A percentile compares a stretch with the other conserved stretches of the same genome.
Evolutionary conservation across 1,140 invertebrate species (phyloP).

Genomic region (Caenorhabditis inopinata): DNA sequence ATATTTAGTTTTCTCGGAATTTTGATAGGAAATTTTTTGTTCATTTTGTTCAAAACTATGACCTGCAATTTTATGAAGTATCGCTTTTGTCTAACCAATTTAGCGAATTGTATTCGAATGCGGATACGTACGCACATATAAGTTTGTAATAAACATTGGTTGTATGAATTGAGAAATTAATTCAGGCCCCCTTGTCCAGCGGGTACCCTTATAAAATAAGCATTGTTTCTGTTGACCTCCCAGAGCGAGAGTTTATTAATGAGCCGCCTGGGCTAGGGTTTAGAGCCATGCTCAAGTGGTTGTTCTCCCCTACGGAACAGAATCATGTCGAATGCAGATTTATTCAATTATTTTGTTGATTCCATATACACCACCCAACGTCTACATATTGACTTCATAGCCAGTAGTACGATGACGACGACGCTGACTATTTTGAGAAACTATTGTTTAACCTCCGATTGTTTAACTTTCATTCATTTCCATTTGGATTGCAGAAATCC

Average conservation of each 20-base stretch:
- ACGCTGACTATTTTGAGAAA: neutral
- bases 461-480: too few species aligned
- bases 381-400: neutral
- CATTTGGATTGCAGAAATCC: too few species aligned
- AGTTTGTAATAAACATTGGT: neutral
- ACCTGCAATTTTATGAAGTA: too few species aligned
- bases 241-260: slow-evolving; percentile 32
- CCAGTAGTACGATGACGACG: neutral
- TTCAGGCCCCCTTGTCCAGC: neutral
- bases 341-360: slow-evolving; percentile 29
- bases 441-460: neutral
- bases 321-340: neutral
- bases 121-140: neutral
- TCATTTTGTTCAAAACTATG: neutral
- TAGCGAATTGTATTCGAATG: neutral
- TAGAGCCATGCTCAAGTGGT: slow-evolving; percentile 28
- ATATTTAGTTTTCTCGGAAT: neutral
- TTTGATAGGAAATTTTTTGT: too few species aligned
- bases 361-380: neutral
- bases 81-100: neutral
- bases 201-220: slow-evolving; percentile 1
- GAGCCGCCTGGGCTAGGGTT: slow-evolving; percentile 21
- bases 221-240: neutral
- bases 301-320: neutral
- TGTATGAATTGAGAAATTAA: neutral